A percentile compares a stretch with the other conserved stretches of the same genome.
Conservation (phyloP, 2,113 vertebrate genomes). For the Corythornis vintsioides region DNA sequence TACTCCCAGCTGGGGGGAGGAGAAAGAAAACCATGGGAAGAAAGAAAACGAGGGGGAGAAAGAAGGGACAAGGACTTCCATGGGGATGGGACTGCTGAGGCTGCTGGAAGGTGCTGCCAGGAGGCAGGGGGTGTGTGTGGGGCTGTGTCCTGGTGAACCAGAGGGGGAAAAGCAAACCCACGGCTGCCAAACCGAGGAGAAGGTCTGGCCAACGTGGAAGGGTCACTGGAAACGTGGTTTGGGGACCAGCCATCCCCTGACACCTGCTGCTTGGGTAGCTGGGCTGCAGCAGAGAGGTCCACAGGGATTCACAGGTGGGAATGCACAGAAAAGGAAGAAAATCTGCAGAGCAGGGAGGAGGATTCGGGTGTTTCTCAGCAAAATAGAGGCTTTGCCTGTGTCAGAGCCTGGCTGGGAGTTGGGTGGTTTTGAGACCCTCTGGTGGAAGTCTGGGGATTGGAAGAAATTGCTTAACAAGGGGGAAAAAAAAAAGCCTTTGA, state of each 20-base stretch:
- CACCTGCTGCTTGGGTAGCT: fast-evolving
- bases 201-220: neutral
- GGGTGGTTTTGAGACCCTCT: neutral
- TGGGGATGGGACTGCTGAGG: neutral
- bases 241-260: neutral
- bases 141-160: neutral
- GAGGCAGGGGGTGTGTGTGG: neutral
- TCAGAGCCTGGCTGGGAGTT: neutral
- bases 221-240: neutral
- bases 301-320: neutral
- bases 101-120: no score
- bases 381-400: fast-evolving
- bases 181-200: neutral
- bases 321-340: neutral
- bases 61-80: neutral
- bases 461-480: neutral
- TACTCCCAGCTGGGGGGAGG: constrained; percentile 85
- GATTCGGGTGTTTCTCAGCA: neutral
- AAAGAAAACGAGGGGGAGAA: neutral
- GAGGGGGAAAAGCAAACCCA: neutral
- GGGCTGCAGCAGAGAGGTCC: neutral
- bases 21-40: neutral
- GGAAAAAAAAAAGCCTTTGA: neutral
- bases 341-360: neutral
- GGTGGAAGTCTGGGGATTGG: neutral